Conservation (phyloP, 2,888 invertebrate species). For the Microplitis manilae region DNA sequence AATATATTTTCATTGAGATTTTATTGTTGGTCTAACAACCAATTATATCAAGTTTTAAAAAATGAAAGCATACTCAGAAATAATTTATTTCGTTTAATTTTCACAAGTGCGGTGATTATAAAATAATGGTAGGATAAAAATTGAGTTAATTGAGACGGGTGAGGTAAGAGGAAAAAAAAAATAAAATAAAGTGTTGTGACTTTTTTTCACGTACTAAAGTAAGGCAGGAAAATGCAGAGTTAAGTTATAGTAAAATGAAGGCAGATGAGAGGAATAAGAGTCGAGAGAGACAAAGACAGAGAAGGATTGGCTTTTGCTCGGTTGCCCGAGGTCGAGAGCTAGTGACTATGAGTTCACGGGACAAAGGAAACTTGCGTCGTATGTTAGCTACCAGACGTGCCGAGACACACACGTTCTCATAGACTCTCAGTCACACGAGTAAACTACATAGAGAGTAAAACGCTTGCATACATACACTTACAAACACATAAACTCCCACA, state of each 20-base stretch:
- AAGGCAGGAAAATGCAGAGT: background rate
- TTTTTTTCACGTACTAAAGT: background rate
- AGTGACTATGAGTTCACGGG: constrained; percentile 56
- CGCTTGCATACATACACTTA: constrained; percentile 39
- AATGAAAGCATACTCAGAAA: too few species aligned
- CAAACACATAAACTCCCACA: constrained; percentile 38
- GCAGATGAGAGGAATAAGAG: constrained; percentile 15
- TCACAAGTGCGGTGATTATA: too few species aligned
- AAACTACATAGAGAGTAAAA: constrained; percentile 37
- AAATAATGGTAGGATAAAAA: too few species aligned
- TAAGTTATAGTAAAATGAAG: constrained; percentile 5
- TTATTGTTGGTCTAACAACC: too few species aligned
- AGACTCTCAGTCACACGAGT: constrained; percentile 18
- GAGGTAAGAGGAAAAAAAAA: too few species aligned
- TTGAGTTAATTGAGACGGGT: too few species aligned
- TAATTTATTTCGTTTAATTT: too few species aligned
- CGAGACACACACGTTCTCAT: constrained; percentile 56
- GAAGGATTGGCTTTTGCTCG: constrained; percentile 49
- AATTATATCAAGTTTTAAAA: too few species aligned
- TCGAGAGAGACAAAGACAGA: constrained; percentile 17
- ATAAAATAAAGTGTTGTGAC: too few species aligned
- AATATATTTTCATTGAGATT: too few species aligned
- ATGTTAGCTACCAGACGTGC: constrained; percentile 63
- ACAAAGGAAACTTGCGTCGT: constrained; percentile 67
- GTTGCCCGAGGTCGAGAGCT: constrained; percentile 40